Evolutionary conservation across 2,113 vertebrate genomes (phyloP).

Genomic region (Stomatorhinus ivindoensis): DNA sequence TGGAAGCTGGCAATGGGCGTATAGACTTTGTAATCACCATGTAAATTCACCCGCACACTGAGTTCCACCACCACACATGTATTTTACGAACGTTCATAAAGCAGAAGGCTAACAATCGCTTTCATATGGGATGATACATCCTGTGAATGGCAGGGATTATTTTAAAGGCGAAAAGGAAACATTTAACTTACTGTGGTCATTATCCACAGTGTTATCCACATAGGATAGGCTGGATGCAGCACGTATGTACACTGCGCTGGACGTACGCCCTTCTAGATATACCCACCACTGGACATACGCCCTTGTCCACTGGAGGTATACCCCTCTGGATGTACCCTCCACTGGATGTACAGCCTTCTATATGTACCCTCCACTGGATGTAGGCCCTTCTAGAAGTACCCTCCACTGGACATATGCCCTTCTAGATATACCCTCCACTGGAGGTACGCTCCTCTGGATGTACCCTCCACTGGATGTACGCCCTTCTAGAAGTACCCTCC

Average conservation of each 20-base stretch:
- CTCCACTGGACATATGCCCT: background rate
- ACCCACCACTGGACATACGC: background rate
- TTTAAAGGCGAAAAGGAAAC: slow-evolving; percentile 3
- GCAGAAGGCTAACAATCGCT: slow-evolving; percentile 4
- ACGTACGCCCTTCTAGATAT: background rate
- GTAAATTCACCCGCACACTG: background rate
- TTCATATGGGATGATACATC: slow-evolving; percentile 9
- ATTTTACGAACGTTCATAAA: background rate
- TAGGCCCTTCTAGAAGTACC: background rate
- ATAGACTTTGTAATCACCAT: background rate
- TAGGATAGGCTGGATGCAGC: background rate
- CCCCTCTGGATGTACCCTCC: background rate
- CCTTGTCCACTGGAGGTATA: background rate
- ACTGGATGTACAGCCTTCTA: background rate
- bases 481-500: background rate
- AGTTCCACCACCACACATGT: background rate
- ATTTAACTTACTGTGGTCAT: background rate
- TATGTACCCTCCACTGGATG: background rate
- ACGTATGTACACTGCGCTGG: background rate
- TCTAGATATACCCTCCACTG: background rate
- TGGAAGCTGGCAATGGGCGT: background rate
- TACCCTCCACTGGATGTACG: background rate
- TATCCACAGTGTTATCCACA: background rate
- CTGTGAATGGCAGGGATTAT: slow-evolving; percentile 5
- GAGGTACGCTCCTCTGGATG: background rate